A percentile compares a stretch with the other conserved stretches of the same genome.
These are phyloP conservation scores for Philopotamus ludificatus DNA, from an alignment of 1,140 invertebrate genomes.

Conservation along the genomic window DNA sequence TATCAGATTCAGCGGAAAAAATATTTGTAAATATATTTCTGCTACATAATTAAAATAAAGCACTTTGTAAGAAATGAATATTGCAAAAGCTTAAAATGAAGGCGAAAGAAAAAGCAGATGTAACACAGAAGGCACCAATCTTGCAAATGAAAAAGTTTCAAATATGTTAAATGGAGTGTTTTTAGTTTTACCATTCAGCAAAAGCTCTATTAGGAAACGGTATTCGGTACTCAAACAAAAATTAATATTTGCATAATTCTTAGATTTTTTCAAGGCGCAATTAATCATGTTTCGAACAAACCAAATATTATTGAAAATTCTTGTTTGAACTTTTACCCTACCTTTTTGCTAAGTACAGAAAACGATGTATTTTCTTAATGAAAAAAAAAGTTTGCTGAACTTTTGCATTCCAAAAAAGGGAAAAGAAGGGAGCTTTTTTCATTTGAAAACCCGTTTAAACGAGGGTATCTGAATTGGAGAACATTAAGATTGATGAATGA, in stretches of 20 bases:
- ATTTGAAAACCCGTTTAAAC: conserved; percentile 1
- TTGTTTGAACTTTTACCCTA: conserved; percentile 29
- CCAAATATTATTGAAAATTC: conserved; percentile 38
- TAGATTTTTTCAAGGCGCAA: conserved; percentile 27
- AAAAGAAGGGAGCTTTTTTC: conserved; percentile 7
- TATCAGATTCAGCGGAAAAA: too few species aligned
- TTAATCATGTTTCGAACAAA: conserved; percentile 36
- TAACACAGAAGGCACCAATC: too few species aligned
- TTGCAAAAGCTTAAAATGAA: too few species aligned
- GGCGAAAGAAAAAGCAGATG: too few species aligned
- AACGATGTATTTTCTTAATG: conserved; percentile 21
- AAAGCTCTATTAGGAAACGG: conserved; percentile 11
- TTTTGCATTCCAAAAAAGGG: conserved; percentile 17
- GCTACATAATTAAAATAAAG: too few species aligned
- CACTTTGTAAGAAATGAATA: too few species aligned
- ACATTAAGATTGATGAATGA: conserved; percentile 9
- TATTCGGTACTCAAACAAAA: conserved; percentile 23
- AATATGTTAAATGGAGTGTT: too few species aligned
- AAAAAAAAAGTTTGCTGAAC: conserved; percentile 12
- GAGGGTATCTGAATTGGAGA: conserved; percentile 12
- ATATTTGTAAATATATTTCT: too few species aligned
- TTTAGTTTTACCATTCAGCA: too few species aligned
- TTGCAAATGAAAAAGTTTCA: too few species aligned
- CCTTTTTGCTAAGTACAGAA: conserved; percentile 16
- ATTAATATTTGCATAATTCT: conserved; percentile 31